A percentile compares a stretch with the other conserved stretches of the same genome.
Evolutionary conservation across 2,888 invertebrate genomes (phyloP).

Genomic region (Pogonocherus hispidulus): DNA sequence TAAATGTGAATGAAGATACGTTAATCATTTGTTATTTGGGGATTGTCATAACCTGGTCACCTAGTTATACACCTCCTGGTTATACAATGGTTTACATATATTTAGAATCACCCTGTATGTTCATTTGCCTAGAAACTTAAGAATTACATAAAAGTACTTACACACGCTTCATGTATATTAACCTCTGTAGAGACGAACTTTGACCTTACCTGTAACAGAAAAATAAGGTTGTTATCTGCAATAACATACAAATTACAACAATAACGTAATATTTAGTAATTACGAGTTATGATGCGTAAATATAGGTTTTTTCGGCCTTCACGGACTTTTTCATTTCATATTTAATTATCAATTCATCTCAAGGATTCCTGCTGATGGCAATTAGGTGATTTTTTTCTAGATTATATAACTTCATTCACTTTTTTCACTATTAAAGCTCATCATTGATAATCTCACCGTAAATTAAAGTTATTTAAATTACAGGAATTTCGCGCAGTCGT

Average conservation of each 20-base stretch:
- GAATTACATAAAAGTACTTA: neutral
- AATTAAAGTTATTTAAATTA: neutral
- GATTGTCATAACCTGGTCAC: too few relatives aligned
- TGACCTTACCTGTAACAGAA: conserved; percentile 22
- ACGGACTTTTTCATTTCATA: neutral
- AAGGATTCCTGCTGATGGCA: neutral
- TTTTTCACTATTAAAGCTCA: neutral
- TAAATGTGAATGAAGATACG: too few relatives aligned
- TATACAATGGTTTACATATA: too few relatives aligned
- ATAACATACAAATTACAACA: neutral
- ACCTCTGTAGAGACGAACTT: neutral
- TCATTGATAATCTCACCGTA: neutral
- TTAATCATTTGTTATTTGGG: too few relatives aligned
- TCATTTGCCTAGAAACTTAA: too few relatives aligned
- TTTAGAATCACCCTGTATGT: too few relatives aligned
- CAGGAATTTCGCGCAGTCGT: neutral
- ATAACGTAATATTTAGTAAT: neutral
- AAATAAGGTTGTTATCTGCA: conserved; percentile 13
- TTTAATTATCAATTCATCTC: neutral
- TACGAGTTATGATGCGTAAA: conserved; percentile 1
- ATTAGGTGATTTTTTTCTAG: neutral
- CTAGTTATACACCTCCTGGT: too few relatives aligned
- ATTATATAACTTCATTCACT: neutral
- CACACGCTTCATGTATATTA: neutral
- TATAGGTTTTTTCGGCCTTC: neutral